Evolutionary conservation across 1,140 invertebrate genomes (phyloP), one percentile per base, ranked within the genome.

Genomic region (Venturia canescens): DNA sequence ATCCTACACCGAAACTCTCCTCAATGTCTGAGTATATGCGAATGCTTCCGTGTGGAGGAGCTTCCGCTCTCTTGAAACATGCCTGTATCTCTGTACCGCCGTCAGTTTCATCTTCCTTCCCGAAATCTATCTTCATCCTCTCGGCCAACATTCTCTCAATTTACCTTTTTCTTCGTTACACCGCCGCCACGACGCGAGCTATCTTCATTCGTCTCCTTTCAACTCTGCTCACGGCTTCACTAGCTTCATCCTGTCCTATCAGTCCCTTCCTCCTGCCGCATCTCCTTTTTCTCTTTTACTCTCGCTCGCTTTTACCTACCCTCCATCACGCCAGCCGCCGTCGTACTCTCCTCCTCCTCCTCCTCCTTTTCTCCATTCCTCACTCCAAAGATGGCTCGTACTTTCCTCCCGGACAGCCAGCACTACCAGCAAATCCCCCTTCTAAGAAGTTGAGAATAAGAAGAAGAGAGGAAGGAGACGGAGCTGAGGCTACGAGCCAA

Each of bases 401-500:
- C 82, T 23, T 21, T 60, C 9, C 57, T 60, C n/a, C 31, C 31
- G 31, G 31, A 29, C 50, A 21, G 72, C 72, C 50, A 26, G 27
- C 57, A 27, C 72, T 21, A 31, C 48, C 23, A 75, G 72, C 21
- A 11, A 29, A 18, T 1, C n/a, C 70, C 48, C 27, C 50, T 11
- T 26, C 15, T 50, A 75, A 23, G 50, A 75, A 50, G 44, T 76
- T 31, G 53, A 76, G 74, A 81, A 86, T 31, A 38, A 76, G 74
- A 81, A 86, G 78, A 82, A 86, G 80, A 86, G 80, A 69, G 69
- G 81, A 85, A 81, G 83, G 53, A 38, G 44, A 74, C 18, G 71
- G n/a, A 48, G 84, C 87, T 84, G 83, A 90, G 87, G 87, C 88
- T 89, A 88, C 88, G 87, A 88, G 85, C 84, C 84, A 80, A 88